These are phyloP conservation scores for Uloborus plumipes DNA, from an alignment of 2,888 invertebrate genomes.

Conservation along the genomic window DNA sequence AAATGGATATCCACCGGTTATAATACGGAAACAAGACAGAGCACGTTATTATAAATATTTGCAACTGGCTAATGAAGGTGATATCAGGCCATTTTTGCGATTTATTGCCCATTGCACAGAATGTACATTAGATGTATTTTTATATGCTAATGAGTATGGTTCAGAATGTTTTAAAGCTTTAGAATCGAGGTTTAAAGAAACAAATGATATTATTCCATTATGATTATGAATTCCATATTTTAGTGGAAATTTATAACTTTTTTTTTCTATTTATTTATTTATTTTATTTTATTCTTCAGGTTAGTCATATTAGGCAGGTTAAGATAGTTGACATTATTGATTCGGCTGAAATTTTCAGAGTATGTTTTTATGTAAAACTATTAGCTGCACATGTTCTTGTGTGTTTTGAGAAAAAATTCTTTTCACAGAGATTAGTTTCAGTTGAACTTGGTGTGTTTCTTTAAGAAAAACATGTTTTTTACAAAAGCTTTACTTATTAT, in stretches of 20 bases:
- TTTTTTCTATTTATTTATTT: too few relatives aligned
- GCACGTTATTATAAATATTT: conserved; percentile 85
- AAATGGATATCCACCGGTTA: conserved; percentile 95
- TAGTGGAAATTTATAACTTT: too few relatives aligned
- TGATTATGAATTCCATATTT: conserved; percentile 1
- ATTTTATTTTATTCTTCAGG: too few relatives aligned
- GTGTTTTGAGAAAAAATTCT: too few relatives aligned
- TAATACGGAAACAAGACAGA: conserved; percentile 84
- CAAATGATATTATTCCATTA: conserved; percentile 32
- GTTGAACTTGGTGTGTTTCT: too few relatives aligned
- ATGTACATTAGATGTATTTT: conserved; percentile 86
- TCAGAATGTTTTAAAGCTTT: conserved; percentile 44
- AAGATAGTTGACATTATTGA: background rate
- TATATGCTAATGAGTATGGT: conserved; percentile 79
- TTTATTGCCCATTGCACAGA: conserved; percentile 96
- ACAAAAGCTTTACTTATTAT: too few relatives aligned
- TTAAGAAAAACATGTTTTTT: too few relatives aligned
- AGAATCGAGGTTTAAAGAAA: conserved; percentile 24
- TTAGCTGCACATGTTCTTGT: too few relatives aligned
- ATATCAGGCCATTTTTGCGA: conserved; percentile 93
- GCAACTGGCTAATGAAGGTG: conserved; percentile 92
- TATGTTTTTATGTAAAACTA: too few relatives aligned
- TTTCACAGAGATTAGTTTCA: too few relatives aligned
- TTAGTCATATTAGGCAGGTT: background rate
- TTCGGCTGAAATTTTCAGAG: too few relatives aligned